phyloP scores from a whole-genome alignment of 2,888 invertebrate species.

The Spisula solida region DNA sequence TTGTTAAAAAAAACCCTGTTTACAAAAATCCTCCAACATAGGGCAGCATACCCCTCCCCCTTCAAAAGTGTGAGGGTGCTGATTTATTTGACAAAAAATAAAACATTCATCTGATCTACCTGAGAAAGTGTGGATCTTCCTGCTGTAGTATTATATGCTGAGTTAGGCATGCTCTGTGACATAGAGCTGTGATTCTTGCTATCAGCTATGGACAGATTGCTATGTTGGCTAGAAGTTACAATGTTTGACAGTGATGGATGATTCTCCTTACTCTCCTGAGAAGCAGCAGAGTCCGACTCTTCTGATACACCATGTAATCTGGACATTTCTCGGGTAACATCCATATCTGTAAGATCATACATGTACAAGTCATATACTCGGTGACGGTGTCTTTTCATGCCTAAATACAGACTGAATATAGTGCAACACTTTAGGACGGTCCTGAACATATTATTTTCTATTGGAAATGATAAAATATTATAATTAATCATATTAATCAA shows the following conservation, averaged over 20 bases:
- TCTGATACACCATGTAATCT: conserved; percentile 1
- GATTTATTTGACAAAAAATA: too few species aligned
- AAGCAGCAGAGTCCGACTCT: background rate
- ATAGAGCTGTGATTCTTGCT: conserved; percentile 15
- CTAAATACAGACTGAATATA: background rate
- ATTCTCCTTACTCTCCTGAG: conserved; percentile 42
- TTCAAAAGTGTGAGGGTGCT: too few species aligned
- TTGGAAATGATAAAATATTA: too few species aligned
- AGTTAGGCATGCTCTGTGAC: conserved; percentile 52
- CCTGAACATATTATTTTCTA: background rate
- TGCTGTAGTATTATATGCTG: conserved; percentile 12
- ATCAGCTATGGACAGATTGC: background rate
- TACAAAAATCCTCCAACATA: background rate
- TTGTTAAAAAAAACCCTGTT: too few species aligned
- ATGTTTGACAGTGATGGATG: background rate
- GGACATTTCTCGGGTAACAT: conserved; percentile 10
- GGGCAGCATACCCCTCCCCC: background rate
- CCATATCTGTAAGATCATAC: conserved; percentile 25
- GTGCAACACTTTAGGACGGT: background rate
- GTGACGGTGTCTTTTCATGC: too few species aligned
- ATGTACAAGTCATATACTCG: background rate
- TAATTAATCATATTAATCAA: too few species aligned
- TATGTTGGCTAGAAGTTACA: background rate
- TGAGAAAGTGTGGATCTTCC: conserved; percentile 53
- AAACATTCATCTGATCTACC: conserved; percentile 50